phyloP scores from a whole-genome alignment of 2,888 invertebrate genomes.

The Ochropleura plecta region DNA sequence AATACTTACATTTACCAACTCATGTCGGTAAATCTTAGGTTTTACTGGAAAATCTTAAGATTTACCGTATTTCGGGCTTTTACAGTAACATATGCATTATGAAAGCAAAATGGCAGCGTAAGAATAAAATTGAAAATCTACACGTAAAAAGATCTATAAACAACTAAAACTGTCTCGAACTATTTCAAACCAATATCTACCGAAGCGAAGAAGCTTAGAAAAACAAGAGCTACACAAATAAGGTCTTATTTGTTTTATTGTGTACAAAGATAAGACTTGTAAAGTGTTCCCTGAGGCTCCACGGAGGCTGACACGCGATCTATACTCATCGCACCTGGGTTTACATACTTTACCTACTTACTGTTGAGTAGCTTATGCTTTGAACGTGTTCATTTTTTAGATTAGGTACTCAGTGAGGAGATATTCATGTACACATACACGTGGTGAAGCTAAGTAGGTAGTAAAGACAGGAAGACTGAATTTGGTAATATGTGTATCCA shows the following conservation, averaged over 20 bases:
- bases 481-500: not conserved
- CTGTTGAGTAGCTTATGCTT: slow-evolving; percentile 17
- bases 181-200: slow-evolving; percentile 23
- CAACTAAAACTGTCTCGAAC: slow-evolving; percentile 3
- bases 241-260: slow-evolving; percentile 56
- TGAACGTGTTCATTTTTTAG: slow-evolving; percentile 35
- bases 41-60: too few species aligned
- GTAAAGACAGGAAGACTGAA: not conserved
- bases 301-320: slow-evolving; percentile 41
- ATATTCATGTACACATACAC: slow-evolving; percentile 8
- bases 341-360: slow-evolving; percentile 39
- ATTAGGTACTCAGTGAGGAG: slow-evolving; percentile 3
- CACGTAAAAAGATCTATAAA: not conserved
- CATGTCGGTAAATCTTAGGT: too few species aligned
- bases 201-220: slow-evolving; percentile 31
- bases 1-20: too few species aligned
- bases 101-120: not conserved
- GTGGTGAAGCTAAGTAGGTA: slow-evolving; percentile 3
- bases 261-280: slow-evolving; percentile 35
- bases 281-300: slow-evolving; percentile 54
- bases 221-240: slow-evolving; percentile 53
- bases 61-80: too few species aligned
- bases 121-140: not conserved
- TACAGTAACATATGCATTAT: too few species aligned
- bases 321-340: slow-evolving; percentile 40